A percentile compares a stretch with the other conserved stretches of the same genome.
Conservation (phyloP, 2,113 vertebrate species). For the Balaenoptera acutorostrata region DNA sequence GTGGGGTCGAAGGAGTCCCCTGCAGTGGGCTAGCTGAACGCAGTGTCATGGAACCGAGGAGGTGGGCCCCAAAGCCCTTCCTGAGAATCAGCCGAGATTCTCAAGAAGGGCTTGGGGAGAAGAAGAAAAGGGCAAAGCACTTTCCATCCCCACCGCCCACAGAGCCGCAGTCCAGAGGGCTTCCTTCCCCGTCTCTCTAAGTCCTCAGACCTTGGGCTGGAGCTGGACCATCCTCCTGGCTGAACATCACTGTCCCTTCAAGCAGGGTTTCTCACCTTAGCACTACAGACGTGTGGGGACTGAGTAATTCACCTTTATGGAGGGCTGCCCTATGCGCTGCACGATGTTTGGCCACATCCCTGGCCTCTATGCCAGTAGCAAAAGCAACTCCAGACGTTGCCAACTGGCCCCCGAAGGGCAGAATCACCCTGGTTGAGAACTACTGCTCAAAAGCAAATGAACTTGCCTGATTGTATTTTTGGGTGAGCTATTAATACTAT, state of each 20-base stretch:
- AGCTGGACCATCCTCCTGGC: not conserved
- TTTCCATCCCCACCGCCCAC: not conserved
- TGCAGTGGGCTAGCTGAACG: not conserved
- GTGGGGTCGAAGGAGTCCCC: not conserved
- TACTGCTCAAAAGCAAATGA: not conserved
- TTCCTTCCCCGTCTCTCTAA: not conserved
- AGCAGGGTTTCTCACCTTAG: not conserved
- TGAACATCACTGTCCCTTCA: too few relatives aligned
- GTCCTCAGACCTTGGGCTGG: not conserved
- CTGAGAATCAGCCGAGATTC: not conserved
- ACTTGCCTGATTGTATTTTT: not conserved
- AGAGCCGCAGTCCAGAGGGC: not conserved
- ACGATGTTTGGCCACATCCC: not conserved
- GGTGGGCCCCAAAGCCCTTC: not conserved
- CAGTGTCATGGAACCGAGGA: not conserved
- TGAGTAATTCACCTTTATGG: fast-evolving
- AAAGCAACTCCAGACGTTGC: not conserved
- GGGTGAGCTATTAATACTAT: not conserved
- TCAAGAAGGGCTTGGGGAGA: not conserved
- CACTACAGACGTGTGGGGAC: not conserved
- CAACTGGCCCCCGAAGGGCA: not conserved
- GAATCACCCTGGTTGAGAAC: not conserved
- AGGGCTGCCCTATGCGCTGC: not conserved
- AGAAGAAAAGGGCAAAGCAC: not conserved
- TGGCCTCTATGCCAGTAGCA: not conserved